phyloP scores from a whole-genome alignment of 2,797 vertebrate genomes.

The Smutsia temminckii region DNA sequence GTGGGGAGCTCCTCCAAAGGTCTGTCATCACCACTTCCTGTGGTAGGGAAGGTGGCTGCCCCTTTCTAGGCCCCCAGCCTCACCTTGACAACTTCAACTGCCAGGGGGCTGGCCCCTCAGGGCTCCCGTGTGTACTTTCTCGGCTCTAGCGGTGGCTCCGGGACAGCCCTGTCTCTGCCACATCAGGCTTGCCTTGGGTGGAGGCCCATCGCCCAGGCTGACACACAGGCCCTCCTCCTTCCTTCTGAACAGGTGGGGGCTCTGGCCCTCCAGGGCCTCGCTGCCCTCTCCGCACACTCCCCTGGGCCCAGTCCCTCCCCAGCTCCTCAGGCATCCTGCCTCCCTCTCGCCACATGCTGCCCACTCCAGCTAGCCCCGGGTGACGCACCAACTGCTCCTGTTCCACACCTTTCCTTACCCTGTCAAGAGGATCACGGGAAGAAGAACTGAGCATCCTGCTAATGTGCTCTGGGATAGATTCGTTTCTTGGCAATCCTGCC shows the following conservation, averaged over 20 bases:
- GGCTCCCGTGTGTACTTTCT: background rate
- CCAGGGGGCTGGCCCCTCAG: background rate
- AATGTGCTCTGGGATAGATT: too few relatives aligned
- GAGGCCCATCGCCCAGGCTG: background rate
- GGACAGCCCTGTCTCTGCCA: background rate
- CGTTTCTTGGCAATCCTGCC: background rate
- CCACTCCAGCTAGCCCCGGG: background rate
- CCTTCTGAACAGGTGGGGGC: rapidly evolving
- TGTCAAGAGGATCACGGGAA: background rate
- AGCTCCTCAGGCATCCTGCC: background rate
- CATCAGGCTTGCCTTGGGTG: background rate
- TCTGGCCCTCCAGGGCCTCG: background rate
- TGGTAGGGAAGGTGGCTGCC: background rate
- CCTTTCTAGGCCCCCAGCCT: background rate
- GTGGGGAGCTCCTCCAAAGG: background rate
- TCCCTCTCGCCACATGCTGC: background rate
- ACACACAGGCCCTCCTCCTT: rapidly evolving
- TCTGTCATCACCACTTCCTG: background rate
- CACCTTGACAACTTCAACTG: background rate
- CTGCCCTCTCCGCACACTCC: background rate
- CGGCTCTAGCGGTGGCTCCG: background rate
- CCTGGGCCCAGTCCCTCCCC: background rate
- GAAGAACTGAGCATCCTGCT: background rate
- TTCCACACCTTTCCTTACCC: background rate
- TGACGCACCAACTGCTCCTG: background rate